Evolutionary conservation across 1,140 invertebrate species (phyloP).

Genomic region (Sycophaga agraensis): DNA sequence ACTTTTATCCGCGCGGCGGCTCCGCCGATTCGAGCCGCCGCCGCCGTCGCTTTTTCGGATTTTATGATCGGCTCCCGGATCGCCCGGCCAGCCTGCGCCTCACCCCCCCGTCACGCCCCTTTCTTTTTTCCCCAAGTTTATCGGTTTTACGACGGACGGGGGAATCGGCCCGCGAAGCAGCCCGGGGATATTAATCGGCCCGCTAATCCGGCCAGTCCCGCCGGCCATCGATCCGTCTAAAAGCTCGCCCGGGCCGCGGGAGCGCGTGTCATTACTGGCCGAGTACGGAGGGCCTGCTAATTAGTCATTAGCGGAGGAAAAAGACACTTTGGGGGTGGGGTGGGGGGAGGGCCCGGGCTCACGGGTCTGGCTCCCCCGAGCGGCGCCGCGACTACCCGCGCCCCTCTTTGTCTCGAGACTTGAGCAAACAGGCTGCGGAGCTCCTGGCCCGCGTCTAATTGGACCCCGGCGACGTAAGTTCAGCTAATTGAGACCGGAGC

Average conservation of each 20-base stretch:
- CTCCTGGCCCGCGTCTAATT: constrained; percentile 59
- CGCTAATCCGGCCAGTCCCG: background rate
- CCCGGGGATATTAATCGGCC: too few relatives aligned
- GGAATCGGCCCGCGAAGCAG: too few relatives aligned
- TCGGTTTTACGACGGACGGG: too few relatives aligned
- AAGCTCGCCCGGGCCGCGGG: too few relatives aligned
- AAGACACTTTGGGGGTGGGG: constrained; percentile 58
- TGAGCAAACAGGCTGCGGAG: constrained; percentile 53
- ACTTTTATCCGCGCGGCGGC: too few relatives aligned
- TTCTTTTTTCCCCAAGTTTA: too few relatives aligned
- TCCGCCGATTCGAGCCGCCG: background rate
- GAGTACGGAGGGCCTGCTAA: constrained; percentile 54
- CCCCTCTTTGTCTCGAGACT: too few relatives aligned
- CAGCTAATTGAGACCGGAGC: constrained; percentile 59
- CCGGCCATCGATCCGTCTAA: background rate
- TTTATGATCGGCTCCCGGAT: background rate
- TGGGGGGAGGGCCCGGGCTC: too few relatives aligned
- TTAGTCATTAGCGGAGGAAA: constrained; percentile 59
- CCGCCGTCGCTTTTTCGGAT: background rate
- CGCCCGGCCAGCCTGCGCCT: too few relatives aligned
- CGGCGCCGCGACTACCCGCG: too few relatives aligned
- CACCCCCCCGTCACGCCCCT: too few relatives aligned
- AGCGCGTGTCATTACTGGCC: constrained; percentile 52
- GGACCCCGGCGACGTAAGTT: constrained; percentile 59
- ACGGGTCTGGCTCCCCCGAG: too few relatives aligned